Evolutionary conservation across 1,140 invertebrate genomes (phyloP), one percentile per base, ranked within the genome.

Genomic region (Latrodectus geometricus): DNA sequence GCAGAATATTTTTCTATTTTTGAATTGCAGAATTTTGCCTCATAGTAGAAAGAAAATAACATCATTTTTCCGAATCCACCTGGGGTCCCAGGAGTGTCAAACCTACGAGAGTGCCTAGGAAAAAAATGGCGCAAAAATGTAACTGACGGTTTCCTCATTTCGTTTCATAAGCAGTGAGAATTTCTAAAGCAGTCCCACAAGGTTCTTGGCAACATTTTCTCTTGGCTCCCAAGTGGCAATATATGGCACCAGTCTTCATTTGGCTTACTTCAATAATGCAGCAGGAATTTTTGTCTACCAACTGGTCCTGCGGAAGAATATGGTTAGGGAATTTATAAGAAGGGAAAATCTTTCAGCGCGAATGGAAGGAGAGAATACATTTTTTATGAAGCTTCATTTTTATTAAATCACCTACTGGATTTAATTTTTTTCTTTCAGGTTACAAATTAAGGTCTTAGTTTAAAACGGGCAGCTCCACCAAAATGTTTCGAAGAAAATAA

Each of bases 121-220:
- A 61, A 61, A 35, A 35, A 61, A 61, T 61, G 54, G 54, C 54
- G 54, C 17, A 61, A 17, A 61, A 61, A 61, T 61, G 17, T 14
- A 61, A 61, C 15, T 69, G n/a, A 17, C 35, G 12, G 61, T 20
- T 70, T 21, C 48, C n/a, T 69, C 66, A 69, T 80, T 80, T 69
- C 50, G 61, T 79, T 70, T 80, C 65, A 80, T 80, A 80, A 80
- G 78, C 78, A 80, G 66, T 21, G 35, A 69, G 66, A 80, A 80
- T 80, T 80, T 80, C 65, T 80, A 69, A 80, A 80, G 78, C 65
- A 80, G 65, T 68, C 17, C 35, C 9, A 15, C 17, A 20, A 69
- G 68, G 17, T 61, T 61, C 54, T 61, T 61, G 17, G 11, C 54
- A 61, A 61, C 54, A 11, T 61, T 61, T 61, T 61, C 17, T 8